Percentiles rank a stretch among this genome's conserved stretches.
These are phyloP conservation scores for Mus musculus DNA, from an alignment of 2,113 vertebrate species.

Conservation along the genomic window DNA sequence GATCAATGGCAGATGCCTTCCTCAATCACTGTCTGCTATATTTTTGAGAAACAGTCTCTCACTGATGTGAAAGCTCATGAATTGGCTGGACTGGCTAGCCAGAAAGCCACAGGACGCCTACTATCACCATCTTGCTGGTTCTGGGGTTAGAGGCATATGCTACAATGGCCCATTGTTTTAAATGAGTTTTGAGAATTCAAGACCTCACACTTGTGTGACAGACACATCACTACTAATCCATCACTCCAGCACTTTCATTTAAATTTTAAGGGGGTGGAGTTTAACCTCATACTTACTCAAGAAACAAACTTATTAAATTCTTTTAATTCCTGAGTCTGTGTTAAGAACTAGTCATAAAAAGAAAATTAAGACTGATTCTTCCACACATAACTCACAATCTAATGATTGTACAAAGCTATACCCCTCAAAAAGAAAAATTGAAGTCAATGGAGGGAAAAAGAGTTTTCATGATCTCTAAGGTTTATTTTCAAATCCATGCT, in stretches of 20 bases:
- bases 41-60: neutral
- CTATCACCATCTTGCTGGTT: neutral
- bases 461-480: neutral
- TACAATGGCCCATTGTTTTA: neutral
- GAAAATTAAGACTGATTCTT: neutral
- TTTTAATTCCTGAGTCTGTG: slow-evolving; percentile 33
- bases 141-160: neutral
- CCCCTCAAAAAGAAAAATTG: neutral
- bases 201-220: no score
- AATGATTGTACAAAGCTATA: neutral
- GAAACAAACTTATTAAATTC: neutral
- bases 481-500: neutral
- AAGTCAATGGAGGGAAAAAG: neutral
- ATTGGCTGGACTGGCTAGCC: neutral
- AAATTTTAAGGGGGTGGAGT: neutral
- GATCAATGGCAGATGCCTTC: neutral
- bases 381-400: neutral
- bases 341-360: slow-evolving; percentile 46
- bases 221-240: neutral
- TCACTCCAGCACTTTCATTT: neutral
- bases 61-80: neutral
- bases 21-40: neutral
- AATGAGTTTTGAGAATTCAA: neutral
- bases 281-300: slow-evolving; percentile 9
- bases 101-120: neutral